Percentiles rank a stretch among this genome's conserved stretches.
These are phyloP conservation scores for Rambutsinella grinnellia DNA, from an alignment of 2,888 invertebrate species.

Conservation along the genomic window DNA sequence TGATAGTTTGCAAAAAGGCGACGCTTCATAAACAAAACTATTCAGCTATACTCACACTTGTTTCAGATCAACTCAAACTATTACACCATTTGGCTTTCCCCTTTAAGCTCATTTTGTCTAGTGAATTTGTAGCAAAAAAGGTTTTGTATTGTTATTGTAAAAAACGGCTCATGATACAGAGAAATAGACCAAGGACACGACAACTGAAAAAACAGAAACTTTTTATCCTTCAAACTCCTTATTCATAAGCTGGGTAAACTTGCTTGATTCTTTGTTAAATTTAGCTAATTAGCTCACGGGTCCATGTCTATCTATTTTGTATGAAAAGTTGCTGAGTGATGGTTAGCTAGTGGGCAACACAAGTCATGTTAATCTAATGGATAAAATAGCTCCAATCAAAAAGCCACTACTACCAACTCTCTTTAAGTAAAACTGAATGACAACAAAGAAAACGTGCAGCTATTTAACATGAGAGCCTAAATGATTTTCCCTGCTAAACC, in stretches of 20 bases:
- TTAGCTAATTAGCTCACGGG: too few relatives aligned
- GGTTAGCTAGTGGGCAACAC: neutral
- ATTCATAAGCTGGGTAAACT: too few relatives aligned
- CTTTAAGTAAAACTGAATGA: neutral
- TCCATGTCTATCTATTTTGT: too few relatives aligned
- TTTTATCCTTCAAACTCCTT: too few relatives aligned
- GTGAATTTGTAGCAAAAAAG: constrained; percentile 30
- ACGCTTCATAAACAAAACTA: neutral
- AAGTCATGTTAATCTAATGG: neutral
- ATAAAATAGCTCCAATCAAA: neutral
- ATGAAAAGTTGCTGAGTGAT: too few relatives aligned
- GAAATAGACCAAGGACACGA: constrained; percentile 63
- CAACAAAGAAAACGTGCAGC: neutral
- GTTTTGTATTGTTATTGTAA: constrained; percentile 32
- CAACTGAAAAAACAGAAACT: constrained; percentile 23
- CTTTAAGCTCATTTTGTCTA: constrained; percentile 4
- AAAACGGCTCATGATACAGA: constrained; percentile 17
- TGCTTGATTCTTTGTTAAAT: too few relatives aligned
- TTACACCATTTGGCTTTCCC: constrained; percentile 23
- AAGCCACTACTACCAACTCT: constrained; percentile 9
- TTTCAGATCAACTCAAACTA: neutral
- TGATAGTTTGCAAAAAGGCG: neutral
- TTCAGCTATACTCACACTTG: neutral
- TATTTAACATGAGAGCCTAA: neutral
- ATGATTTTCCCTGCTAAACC: constrained; percentile 11